Base-by-base conservation (phyloP, 1,140 invertebrate genomes). In the Armadillidium nasatum region DNA sequence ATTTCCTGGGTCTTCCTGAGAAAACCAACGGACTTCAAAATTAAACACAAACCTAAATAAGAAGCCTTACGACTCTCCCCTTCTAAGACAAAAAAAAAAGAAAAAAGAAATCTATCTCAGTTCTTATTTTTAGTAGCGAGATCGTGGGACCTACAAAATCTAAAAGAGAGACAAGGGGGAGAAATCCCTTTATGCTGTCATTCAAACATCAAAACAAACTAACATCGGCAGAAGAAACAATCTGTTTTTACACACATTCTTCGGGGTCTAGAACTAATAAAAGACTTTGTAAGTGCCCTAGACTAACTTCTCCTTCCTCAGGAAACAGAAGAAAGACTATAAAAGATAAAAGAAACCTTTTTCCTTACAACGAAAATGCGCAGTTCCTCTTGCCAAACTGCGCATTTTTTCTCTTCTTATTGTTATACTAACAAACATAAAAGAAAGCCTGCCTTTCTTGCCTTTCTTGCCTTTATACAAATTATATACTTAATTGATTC, bases 31-130 rank as follows among this genome's bases (percentile, higher is more conserved):
- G 50, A 15, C 50, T 60, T 60, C 50, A 60, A 60, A 60, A 60
- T 60, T 60, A 60, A 60, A 60, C 11, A 60, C 50, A 60, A 60
- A 60, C 50, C 50, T 60, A 60, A 60, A 33, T 33, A 33, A 60
- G 50, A 60, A 60, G 50, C 2, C 50, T 60, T 60, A 60, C 2
- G 50, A 13, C 50, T 60, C 50, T 19, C 50, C 50, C 50, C 50
- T 6, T 33, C 33, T 6, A 33, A 33, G 33, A 33, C 33, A n/a
- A n/a, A n/a, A n/a, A n/a, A n/a, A n/a, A n/a, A n/a, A n/a, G n/a
- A n/a, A n/a, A n/a, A n/a, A n/a, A n/a, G n/a, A 50, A 50, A 10
- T 50, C 46, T 15, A 50, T 10, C 46, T 15, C 46, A 9, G 15
- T 10, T 50, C 15, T 15, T 15, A 15, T 9, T 10, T 50, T 50